A percentile compares a stretch with the other conserved stretches of the same genome.
phyloP scores from a whole-genome alignment of 2,113 vertebrate species.

The Turdus rufiventris region DNA sequence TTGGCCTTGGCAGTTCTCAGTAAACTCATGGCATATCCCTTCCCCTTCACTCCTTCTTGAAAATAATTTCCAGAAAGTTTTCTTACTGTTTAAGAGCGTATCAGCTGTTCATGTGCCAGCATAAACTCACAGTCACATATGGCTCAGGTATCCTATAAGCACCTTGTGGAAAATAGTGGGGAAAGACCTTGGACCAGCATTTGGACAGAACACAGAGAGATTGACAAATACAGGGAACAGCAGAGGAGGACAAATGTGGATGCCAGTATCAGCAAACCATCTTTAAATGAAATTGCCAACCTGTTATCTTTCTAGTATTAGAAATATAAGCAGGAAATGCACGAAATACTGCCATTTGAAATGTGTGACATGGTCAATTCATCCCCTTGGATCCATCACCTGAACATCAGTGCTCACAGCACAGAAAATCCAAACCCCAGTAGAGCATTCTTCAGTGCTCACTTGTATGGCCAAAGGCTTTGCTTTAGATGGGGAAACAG shows the following conservation, averaged over 20 bases:
- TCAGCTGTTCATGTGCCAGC: background rate
- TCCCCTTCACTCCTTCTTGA: background rate
- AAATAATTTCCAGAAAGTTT: background rate
- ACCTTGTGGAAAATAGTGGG: background rate
- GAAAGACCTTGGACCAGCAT: background rate
- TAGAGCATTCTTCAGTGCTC: rapidly evolving
- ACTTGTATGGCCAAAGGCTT: rapidly evolving
- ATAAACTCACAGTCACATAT: background rate
- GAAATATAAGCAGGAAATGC: background rate
- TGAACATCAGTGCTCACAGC: background rate
- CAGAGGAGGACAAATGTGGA: background rate
- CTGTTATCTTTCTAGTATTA: background rate
- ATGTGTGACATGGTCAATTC: background rate
- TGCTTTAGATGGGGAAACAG: background rate
- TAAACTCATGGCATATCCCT: background rate
- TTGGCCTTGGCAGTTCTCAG: background rate
- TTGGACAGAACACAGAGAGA: background rate
- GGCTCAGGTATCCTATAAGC: background rate
- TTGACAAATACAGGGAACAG: background rate
- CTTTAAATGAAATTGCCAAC: background rate
- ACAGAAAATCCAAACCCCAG: background rate
- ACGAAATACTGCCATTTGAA: background rate
- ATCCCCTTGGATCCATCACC: background rate
- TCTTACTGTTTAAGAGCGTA: background rate
- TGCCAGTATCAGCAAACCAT: background rate